Percentiles rank a stretch among this genome's conserved stretches.
Evolutionary conservation across 2,888 invertebrate genomes (phyloP).

Genomic region (Thymelicus lineola): DNA sequence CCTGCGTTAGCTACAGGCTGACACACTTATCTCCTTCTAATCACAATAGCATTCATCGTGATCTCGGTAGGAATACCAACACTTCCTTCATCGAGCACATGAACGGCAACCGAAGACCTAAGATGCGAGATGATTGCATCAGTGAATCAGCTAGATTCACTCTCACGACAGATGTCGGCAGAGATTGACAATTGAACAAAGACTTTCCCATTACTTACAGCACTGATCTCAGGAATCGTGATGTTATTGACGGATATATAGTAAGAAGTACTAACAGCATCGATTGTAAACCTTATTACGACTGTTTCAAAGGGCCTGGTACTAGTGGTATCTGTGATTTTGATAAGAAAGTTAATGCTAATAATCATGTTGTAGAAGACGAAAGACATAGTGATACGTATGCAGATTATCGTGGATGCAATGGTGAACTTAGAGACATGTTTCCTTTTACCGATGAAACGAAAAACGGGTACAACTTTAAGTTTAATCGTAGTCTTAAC

Average conservation of each 20-base stretch:
- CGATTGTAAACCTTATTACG: conserved; percentile 78
- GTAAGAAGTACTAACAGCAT: conserved; percentile 75
- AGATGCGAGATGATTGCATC: conserved; percentile 71
- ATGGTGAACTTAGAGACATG: conserved; percentile 59
- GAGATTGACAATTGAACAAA: conserved; percentile 74
- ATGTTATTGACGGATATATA: conserved; percentile 64
- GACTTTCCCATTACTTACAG: conserved; percentile 53
- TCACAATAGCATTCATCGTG: conserved; percentile 74
- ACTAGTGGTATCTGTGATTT: conserved; percentile 43
- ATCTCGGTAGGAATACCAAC: conserved; percentile 71
- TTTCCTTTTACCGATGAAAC: conserved; percentile 56
- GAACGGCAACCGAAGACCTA: conserved; percentile 71
- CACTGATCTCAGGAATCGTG: conserved; percentile 56
- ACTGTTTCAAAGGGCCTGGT: conserved; percentile 69
- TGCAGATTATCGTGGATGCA: conserved; percentile 67
- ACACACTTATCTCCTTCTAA: conserved; percentile 79
- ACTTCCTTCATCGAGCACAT: conserved; percentile 79
- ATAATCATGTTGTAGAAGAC: conserved; percentile 47
- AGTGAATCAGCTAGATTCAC: conserved; percentile 77
- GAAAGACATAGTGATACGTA: conserved; percentile 72
- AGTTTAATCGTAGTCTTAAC: conserved; percentile 77
- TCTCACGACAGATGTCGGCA: conserved; percentile 66
- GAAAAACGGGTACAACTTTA: conserved; percentile 70
- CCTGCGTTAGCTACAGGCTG: conserved; percentile 76
- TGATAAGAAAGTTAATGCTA: conserved; percentile 43